phyloP scores from a whole-genome alignment of 2,888 invertebrate genomes.

The Dyspetes luteomarginatus region DNA sequence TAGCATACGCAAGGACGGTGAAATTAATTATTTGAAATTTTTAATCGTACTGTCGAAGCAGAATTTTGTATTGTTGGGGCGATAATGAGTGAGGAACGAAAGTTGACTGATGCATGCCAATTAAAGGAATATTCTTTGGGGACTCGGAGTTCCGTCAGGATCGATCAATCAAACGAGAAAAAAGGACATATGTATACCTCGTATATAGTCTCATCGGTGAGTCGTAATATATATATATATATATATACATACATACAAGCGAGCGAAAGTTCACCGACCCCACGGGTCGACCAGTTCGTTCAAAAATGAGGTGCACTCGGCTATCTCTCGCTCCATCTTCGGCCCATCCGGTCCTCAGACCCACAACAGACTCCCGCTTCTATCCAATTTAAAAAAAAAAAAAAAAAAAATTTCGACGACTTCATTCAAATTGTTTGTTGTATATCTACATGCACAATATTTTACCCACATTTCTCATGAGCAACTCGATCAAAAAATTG shows the following conservation, averaged over 20 bases:
- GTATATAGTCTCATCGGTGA: conserved; percentile 40
- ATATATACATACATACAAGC: not conserved
- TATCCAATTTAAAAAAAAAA: conserved; percentile 45
- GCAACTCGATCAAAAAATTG: not conserved
- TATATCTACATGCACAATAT: not conserved
- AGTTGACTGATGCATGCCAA: conserved; percentile 47
- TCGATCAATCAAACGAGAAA: conserved; percentile 60
- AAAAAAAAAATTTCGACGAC: conserved; percentile 25
- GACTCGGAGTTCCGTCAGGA: conserved; percentile 45
- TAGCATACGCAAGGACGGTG: not conserved
- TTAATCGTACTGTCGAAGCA: conserved; percentile 23
- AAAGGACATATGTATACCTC: conserved; percentile 32
- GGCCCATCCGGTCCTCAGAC: conserved; percentile 63
- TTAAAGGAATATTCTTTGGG: conserved; percentile 58
- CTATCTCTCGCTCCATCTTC: conserved; percentile 65
- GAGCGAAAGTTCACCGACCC: conserved; percentile 56
- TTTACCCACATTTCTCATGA: not conserved
- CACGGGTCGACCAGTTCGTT: conserved; percentile 57
- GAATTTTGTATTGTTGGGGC: conserved; percentile 27
- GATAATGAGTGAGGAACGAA: conserved; percentile 47
- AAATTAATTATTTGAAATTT: conserved; percentile 41
- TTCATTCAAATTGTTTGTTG: conserved; percentile 44
- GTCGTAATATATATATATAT: not conserved
- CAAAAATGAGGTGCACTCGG: conserved; percentile 65
- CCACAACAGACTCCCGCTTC: conserved; percentile 53